Evolutionary conservation across 1,140 invertebrate genomes (phyloP), one percentile per base, ranked within the genome.

Genomic region (Ctenoplectra terminalis): DNA sequence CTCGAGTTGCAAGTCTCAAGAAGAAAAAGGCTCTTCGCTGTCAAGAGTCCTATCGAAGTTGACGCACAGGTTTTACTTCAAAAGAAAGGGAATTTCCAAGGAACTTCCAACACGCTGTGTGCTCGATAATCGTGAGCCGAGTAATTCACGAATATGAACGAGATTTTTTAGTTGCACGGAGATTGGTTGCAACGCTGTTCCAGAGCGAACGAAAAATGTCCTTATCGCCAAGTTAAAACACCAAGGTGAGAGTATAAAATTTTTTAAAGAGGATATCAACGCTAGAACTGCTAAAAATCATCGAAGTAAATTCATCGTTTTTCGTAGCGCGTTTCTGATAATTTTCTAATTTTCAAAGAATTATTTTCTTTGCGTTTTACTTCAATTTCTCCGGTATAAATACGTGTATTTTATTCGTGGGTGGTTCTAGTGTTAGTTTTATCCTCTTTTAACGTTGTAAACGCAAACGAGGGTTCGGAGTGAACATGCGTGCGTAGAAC

Each of bases 1-100:
- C 72, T 56, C 61, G 61, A 54, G 63, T 23, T 23, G 29, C 37
- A 31, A 48, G 15, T 26, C 66, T 61, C 67, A 23, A 40, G 67
- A 29, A n/a, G 17, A 2, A 46, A 23, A 34, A 48, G 15, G 26
- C 58, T 67, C 20, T 50, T 70, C 40, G 17, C 17, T 23, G 15
- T 37, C 31, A 20, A 29, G 31, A 71, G 60, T 26, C 13, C n/a
- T 20, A 31, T 37, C 31, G 52, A 7, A 54, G 34, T 37, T 31
- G 48, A 29, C 40, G 20, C 34, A 71, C 43, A 61, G 54, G 43
- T 40, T 78, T 17, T 5, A 23, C 17, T 69, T 43, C 26, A 29
- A 17, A 23, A 34, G 3, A n/a, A 37, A 31, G 58, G 20, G 7
- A n/a, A 26, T 23, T 29, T 26, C 31, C 17, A 17, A 64, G 46